Evolutionary conservation across 2,113 vertebrate species (phyloP), one percentile per base, ranked within the genome.

Genomic region (Hipposideros armiger): DNA sequence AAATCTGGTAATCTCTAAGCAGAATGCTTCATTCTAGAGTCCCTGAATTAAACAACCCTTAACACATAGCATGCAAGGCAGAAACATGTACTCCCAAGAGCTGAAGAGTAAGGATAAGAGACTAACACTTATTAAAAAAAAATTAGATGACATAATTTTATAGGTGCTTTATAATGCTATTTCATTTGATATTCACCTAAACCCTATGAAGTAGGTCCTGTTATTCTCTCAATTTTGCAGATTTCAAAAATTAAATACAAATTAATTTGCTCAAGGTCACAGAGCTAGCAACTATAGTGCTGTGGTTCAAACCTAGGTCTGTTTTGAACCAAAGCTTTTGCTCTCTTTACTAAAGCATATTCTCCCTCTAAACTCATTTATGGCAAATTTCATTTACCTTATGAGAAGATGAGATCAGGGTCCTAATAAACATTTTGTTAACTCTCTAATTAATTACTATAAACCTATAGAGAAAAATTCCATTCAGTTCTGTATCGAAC

Each of bases 1-100:
- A 66, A 16, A 91, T 81, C 5, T 54, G 52, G 17, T 69, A 32
- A 95, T 94, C 83, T 17, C 42, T 64, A 85, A 94, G 14, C 16
- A 95, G 77, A 93, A 91, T 14, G 32, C 36, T 87, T 84, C 45
- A 91, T 73, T 80, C 42, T 69, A 78, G 83, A 74, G 40, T 81
- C 47, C 24, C 45, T 74, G n/a, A 40, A 82, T 82, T 86, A 95
- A 88, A 72, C 15, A 82, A 70, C 30, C 9, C 40, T 11, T 94
- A 87, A 73, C 5, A 17, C 1, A 80, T 5, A 80, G 50, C 30
- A 91, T 8, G 32, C 42, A 74, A 80, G 30, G 36, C 36, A 94
- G 36, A 14, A 52, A n/a, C 2, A 30, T 9, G 22, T 7, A 76
- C n/a, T 84, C 54, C 17, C 19, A 84, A 73, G 13, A 28, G 24